Evolutionary conservation across 2,888 invertebrate species (phyloP).

Genomic region (Ecdyonurus torrentis): DNA sequence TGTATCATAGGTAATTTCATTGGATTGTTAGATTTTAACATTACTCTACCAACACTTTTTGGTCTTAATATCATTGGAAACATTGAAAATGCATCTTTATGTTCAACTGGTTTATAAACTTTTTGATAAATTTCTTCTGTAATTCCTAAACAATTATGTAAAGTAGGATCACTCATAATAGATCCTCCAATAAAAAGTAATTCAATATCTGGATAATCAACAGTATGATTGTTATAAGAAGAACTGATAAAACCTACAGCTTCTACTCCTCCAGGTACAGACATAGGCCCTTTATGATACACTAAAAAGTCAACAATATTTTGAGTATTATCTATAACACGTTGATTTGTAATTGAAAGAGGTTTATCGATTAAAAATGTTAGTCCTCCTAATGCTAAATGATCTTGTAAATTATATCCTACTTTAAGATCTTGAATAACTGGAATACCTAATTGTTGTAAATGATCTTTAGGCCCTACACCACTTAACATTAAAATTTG

Average conservation of each 20-base stretch:
- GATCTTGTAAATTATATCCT: constrained; percentile 53
- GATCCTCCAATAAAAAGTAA: constrained; percentile 40
- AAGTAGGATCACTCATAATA: constrained; percentile 29
- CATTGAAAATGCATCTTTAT: constrained; percentile 35
- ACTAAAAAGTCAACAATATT: constrained; percentile 33
- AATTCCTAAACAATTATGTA: constrained; percentile 35
- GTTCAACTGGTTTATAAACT: constrained; percentile 31
- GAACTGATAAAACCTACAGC: constrained; percentile 45
- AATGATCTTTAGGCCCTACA: constrained; percentile 11
- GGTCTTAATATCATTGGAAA: constrained; percentile 57
- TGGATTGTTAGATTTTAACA: constrained; percentile 52
- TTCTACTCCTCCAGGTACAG: constrained; percentile 48
- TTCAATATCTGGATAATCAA: constrained; percentile 47
- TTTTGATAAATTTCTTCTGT: constrained; percentile 25
- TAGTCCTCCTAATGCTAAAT: constrained; percentile 45
- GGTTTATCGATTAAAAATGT: constrained; percentile 32
- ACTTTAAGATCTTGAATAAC: constrained; percentile 38
- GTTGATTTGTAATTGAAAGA: not conserved
- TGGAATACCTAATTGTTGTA: constrained; percentile 6
- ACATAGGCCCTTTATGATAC: constrained; percentile 36
- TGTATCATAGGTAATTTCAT: constrained; percentile 53
- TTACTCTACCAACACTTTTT: constrained; percentile 47
- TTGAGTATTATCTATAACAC: constrained; percentile 5
- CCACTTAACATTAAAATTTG: constrained; percentile 12
- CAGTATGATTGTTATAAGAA: constrained; percentile 34